Evolutionary conservation across 2,797 vertebrate genomes (phyloP).

Genomic region (Premnoplex brunnescens): DNA sequence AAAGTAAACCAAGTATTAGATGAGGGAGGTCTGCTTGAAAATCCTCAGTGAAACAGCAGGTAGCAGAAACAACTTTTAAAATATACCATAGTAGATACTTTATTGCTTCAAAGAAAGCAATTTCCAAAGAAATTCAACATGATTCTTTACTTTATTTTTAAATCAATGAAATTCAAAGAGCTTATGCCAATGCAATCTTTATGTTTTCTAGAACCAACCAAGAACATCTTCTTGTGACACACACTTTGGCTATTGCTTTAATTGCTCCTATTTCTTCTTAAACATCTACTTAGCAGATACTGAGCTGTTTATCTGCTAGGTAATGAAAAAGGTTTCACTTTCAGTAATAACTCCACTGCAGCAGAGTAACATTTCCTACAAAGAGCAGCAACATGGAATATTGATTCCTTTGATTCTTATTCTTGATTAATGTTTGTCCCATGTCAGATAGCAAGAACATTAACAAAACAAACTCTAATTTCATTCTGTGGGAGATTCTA

Average conservation of each 20-base stretch:
- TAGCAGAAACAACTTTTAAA: neutral
- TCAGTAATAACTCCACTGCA: neutral
- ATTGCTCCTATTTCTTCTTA: constrained; percentile 34
- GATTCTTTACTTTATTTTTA: constrained; percentile 7
- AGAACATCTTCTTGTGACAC: neutral
- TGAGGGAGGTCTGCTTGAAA: neutral
- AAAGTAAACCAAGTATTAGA: neutral
- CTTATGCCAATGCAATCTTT: neutral
- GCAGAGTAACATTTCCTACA: constrained; percentile 1
- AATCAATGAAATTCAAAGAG: neutral
- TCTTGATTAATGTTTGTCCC: neutral
- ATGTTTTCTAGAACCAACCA: neutral
- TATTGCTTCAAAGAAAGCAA: neutral
- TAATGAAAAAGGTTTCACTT: constrained; percentile 6
- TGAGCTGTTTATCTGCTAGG: neutral
- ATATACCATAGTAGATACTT: neutral
- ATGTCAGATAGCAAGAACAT: neutral
- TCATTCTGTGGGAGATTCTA: neutral
- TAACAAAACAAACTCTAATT: neutral
- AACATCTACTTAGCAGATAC: neutral
- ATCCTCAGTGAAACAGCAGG: neutral
- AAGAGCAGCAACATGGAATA: neutral
- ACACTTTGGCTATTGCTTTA: neutral
- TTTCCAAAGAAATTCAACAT: neutral
- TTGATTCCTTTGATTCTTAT: neutral